Base-by-base conservation (phyloP, 2,113 vertebrate genomes). In the Oncorhynchus nerka region DNA sequence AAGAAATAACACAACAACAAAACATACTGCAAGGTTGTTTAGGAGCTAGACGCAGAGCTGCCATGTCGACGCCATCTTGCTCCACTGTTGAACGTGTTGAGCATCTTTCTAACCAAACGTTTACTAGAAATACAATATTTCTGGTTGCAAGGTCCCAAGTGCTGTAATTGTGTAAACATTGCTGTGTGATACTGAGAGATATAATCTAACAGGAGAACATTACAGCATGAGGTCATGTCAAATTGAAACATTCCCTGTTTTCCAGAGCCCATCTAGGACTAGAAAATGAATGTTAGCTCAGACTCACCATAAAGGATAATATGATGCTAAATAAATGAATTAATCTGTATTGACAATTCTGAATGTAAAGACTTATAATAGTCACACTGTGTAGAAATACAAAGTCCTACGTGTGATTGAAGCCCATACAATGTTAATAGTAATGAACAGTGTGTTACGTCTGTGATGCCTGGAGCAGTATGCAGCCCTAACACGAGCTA, bases 391-490 rank as follows among this genome's bases (percentile, higher is more conserved):
- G 49, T 19, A 68, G 72, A 76, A 77, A 73, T 80, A 76, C 72
- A 84, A 83, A 90, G 84, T 45, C 9, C 39, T 68, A 75, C 84
- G 81, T 73, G 81, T 87, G 85, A 93, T 72, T 83, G 84, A 86
- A 81, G 62, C 64, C 81, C 83, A 86, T 86, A 74, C 82, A 83
- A 79, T 79, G 84, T 90, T 90, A 92, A 91, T 88, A 82, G 74
- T 92, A 92, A 93, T 91, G 89, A 92, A 89, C 88, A 83, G 83
- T 80, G 73, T 75, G 0, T 76, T 39, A 59, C 67, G n/a, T 75
- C 69, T 79, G 49, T 48, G 66, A 75, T 70, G 82, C 77, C 80
- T 70, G 15, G 1, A 84, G 89, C 80, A 70, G 80, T 4, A 45
- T 71, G 72, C 75, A 86, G 87, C 84, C 84, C 85, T n/a, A 84